Evolutionary conservation across 2,797 vertebrate genomes (phyloP).

Genomic region (Esox lucius): DNA sequence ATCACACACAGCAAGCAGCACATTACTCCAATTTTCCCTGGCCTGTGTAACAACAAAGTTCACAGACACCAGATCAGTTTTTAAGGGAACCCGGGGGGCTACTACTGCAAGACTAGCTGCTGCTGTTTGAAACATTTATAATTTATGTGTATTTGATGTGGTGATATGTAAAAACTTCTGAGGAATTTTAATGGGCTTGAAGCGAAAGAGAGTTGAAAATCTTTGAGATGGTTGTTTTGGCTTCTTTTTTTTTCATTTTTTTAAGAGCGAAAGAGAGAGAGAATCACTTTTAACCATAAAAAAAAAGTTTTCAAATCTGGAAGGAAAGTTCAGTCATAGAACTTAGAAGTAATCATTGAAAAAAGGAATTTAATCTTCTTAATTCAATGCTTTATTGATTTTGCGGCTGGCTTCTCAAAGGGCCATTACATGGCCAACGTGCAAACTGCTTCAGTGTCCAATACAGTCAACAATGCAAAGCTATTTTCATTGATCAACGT

Average conservation of each 20-base stretch:
- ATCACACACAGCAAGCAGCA: slow-evolving; percentile 68
- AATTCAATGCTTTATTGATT: slow-evolving; percentile 78
- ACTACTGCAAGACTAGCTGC: slow-evolving; percentile 66
- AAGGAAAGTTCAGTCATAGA: slow-evolving; percentile 61
- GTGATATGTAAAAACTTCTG: slow-evolving; percentile 79
- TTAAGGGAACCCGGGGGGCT: slow-evolving; percentile 78
- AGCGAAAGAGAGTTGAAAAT: slow-evolving; percentile 63
- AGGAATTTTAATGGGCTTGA: slow-evolving; percentile 82
- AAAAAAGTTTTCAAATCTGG: slow-evolving; percentile 52
- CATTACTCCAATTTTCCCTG: slow-evolving; percentile 81
- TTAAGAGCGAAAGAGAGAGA: slow-evolving; percentile 7
- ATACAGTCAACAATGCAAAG: slow-evolving; percentile 75
- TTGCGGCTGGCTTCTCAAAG: slow-evolving; percentile 62
- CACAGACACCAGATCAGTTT: slow-evolving; percentile 78
- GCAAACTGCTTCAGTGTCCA: slow-evolving; percentile 66
- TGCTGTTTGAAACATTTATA: slow-evolving; percentile 82
- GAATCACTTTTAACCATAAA: slow-evolving; percentile 61
- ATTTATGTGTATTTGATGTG: slow-evolving; percentile 85
- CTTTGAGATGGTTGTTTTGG: slow-evolving; percentile 70
- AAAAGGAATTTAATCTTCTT: slow-evolving; percentile 73
- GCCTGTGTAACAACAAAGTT: slow-evolving; percentile 80
- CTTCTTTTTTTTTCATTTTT: too few relatives aligned
- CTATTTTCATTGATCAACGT: slow-evolving; percentile 81
- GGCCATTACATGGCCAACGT: slow-evolving; percentile 67
- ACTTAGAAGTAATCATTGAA: slow-evolving; percentile 56